Evolutionary conservation across 2,888 invertebrate species (phyloP), one percentile per base, ranked within the genome.

Genomic region (Sesia bembeciformis): DNA sequence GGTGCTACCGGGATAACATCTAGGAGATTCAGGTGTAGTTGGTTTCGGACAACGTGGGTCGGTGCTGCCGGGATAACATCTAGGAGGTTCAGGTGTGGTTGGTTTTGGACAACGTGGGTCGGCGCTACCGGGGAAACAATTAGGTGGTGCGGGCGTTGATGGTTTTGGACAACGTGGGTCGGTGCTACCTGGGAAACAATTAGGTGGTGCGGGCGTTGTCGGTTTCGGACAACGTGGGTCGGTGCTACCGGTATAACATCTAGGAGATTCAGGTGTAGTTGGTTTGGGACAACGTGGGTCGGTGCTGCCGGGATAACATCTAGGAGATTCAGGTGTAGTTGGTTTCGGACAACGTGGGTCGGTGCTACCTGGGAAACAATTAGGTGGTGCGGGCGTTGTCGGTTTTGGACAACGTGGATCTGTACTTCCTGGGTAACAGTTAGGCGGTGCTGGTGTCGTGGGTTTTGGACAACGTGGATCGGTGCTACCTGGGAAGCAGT

Each of bases 1-100:
- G 3, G 53, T 57, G 3, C 69, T 72, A 4, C 80, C 81, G 4
- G 79, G 81, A 53, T 66, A 84, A 52, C 83, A 83, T 3, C 61
- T 62, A 0, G 74, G 72, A 6, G 61, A 67, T 61, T 59, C 70
- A 60, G 58, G 73, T 49, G 59, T 76, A 60, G 63, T 62, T 1
- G 62, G 23, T 23, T 23, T 23, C 2, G 23, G 23, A 23, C 23
- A 23, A 1, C 23, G 23, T 23, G 23, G 23, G 23, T 23, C 23
- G 23, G 23, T 23, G 23, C 23, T 23, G 1, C 23, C 23, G 23
- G 23, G 23, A 23, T 23, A 23, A 23, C 23, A 23, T 23, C 23
- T 23, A 23, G 23, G 23, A 23, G 23, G 23, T 23, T 23, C 50
- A 0, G 62, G 60, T 4, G 64, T 63, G 0, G 63, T 62, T 1